phyloP scores from a whole-genome alignment of 2,113 vertebrate species.

The Perccottus glenii region DNA sequence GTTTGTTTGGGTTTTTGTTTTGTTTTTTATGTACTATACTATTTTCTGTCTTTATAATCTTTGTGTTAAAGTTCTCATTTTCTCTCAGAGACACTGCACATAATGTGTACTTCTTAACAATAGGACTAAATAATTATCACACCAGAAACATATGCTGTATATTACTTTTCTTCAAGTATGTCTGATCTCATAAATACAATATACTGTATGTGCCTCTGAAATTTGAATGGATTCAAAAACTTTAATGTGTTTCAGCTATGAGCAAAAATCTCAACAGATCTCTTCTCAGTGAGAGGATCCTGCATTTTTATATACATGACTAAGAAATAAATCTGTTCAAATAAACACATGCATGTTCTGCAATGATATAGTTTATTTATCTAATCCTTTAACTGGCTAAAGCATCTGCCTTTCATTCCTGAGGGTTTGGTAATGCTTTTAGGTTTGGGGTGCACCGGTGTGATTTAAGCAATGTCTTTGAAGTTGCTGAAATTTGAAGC shows the following conservation, averaged over 20 bases:
- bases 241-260: neutral
- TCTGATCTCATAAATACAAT: neutral
- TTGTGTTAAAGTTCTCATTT: too few relatives aligned
- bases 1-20: too few relatives aligned
- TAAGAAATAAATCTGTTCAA: slow-evolving; percentile 13
- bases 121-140: neutral
- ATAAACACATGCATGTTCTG: slow-evolving; percentile 41
- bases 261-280: slow-evolving; percentile 5
- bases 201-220: neutral
- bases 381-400: neutral
- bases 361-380: neutral
- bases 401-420: slow-evolving; percentile 41
- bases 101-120: neutral
- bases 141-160: neutral
- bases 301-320: slow-evolving; percentile 30
- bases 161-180: neutral
- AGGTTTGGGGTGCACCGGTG: slow-evolving; percentile 43
- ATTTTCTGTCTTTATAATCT: too few relatives aligned
- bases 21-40: too few relatives aligned
- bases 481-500: slow-evolving; percentile 28
- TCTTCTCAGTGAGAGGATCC: slow-evolving; percentile 13
- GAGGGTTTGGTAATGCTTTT: slow-evolving; percentile 40
- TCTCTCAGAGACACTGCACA: too few relatives aligned
- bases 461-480: slow-evolving; percentile 13
- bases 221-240: neutral